Percentiles rank a stretch among this genome's conserved stretches.
These are phyloP conservation scores for Brenthis daphne DNA, from an alignment of 2,888 invertebrate species.

Conservation along the genomic window DNA sequence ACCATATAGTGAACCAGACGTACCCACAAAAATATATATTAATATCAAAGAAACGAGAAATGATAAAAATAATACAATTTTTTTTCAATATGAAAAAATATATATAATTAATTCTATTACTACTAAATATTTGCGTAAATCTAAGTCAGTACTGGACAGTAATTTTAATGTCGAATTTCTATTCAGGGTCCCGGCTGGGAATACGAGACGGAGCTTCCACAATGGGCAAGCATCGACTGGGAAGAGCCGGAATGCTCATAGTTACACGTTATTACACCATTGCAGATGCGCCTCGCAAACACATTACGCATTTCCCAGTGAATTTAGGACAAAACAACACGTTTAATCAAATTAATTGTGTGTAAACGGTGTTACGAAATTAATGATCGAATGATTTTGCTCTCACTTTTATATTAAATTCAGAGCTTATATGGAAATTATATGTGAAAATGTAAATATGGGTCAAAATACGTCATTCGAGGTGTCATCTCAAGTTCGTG, in stretches of 20 bases:
- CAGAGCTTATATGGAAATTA: constrained; percentile 2
- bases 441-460: too few relatives aligned
- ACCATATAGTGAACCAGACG: too few relatives aligned
- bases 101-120: too few relatives aligned
- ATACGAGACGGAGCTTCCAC: constrained; percentile 94
- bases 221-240: constrained; percentile 96
- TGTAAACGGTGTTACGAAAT: not conserved
- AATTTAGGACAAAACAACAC: constrained; percentile 12
- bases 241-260: constrained; percentile 84
- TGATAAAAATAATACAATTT: too few relatives aligned
- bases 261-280: constrained; percentile 61
- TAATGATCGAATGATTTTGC: too few relatives aligned
- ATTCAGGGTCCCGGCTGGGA: constrained; percentile 95
- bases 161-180: constrained; percentile 1
- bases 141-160: not conserved
- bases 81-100: too few relatives aligned
- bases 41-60: too few relatives aligned
- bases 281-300: constrained; percentile 60
- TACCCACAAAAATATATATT: too few relatives aligned
- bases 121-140: too few relatives aligned
- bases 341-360: not conserved
- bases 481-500: constrained; percentile 2
- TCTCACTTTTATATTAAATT: not conserved
- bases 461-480: not conserved
- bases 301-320: constrained; percentile 23